These are phyloP conservation scores for Xiphydria camelus DNA, from an alignment of 2,888 invertebrate genomes.

Conservation along the genomic window DNA sequence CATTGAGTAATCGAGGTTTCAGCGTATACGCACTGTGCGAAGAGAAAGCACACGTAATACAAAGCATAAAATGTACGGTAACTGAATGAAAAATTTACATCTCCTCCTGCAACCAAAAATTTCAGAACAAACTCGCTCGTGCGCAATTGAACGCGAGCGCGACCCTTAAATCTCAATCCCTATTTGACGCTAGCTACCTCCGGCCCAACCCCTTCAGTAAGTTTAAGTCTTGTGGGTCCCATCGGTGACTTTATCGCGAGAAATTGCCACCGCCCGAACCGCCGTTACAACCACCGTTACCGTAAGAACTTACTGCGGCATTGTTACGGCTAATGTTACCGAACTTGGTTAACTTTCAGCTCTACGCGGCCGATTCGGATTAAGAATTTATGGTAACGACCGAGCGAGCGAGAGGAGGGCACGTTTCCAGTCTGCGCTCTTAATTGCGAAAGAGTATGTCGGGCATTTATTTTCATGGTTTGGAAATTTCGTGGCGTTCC, in stretches of 20 bases:
- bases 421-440: conserved; percentile 26
- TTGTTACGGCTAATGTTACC: conserved; percentile 56
- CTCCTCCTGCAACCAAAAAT: too few species aligned
- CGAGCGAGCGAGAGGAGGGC: too few species aligned
- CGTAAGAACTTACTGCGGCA: conserved; percentile 52
- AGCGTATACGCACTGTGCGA: too few species aligned
- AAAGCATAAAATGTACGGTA: too few species aligned
- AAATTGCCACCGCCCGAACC: conserved; percentile 47
- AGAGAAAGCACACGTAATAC: too few species aligned
- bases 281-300: conserved; percentile 56
- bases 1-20: too few species aligned
- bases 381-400: conserved; percentile 57
- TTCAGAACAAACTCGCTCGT: too few species aligned
- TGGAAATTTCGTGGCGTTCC: not conserved
- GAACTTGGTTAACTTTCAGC: conserved; percentile 55
- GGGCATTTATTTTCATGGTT: conserved; percentile 23
- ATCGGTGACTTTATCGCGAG: conserved; percentile 56
- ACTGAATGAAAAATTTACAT: too few species aligned
- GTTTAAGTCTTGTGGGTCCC: conserved; percentile 53
- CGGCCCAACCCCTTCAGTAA: conserved; percentile 38
- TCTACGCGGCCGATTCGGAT: conserved; percentile 56
- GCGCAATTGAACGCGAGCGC: conserved; percentile 1
- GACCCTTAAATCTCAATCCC: conserved; percentile 33
- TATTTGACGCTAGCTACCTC: conserved; percentile 22
- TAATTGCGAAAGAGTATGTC: conserved; percentile 25